These are phyloP conservation scores for Pachydiplax longipennis DNA, from an alignment of 2,888 invertebrate species.

Conservation along the genomic window DNA sequence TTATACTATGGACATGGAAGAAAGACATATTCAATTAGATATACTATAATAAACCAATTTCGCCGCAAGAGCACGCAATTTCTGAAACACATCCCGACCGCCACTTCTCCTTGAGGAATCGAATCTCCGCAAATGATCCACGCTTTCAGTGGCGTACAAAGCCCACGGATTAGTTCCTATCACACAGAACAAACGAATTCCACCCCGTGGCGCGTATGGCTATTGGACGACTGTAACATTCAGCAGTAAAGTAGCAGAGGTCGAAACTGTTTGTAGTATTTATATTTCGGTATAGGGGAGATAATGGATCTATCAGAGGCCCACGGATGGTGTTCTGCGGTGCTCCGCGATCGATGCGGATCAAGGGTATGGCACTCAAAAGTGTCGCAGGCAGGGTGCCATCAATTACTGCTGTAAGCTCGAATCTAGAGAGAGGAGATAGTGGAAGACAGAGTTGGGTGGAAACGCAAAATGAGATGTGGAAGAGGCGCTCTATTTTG, in stretches of 20 bases:
- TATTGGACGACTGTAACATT: neutral
- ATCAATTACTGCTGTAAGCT: neutral
- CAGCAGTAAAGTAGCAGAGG: neutral
- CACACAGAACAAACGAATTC: neutral
- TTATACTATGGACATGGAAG: too few species aligned
- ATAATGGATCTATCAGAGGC: neutral
- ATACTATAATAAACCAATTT: too few species aligned
- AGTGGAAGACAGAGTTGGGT: too few species aligned
- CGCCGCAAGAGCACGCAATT: too few species aligned
- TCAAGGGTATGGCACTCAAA: neutral
- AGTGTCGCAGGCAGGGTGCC: slow-evolving; percentile 1
- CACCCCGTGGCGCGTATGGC: neutral
- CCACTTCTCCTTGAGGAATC: too few species aligned
- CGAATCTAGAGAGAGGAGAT: neutral
- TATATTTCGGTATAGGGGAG: neutral
- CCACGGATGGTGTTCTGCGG: neutral
- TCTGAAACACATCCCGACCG: too few species aligned
- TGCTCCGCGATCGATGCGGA: neutral
- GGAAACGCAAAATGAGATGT: neutral
- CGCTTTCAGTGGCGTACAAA: too few species aligned
- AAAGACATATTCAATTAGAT: too few species aligned
- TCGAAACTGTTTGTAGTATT: neutral
- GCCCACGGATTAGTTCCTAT: too few species aligned
- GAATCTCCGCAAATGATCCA: too few species aligned
- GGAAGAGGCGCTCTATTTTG: neutral